Base-by-base conservation (phyloP, 2,113 vertebrate species). In the Centropus bengalensis region DNA sequence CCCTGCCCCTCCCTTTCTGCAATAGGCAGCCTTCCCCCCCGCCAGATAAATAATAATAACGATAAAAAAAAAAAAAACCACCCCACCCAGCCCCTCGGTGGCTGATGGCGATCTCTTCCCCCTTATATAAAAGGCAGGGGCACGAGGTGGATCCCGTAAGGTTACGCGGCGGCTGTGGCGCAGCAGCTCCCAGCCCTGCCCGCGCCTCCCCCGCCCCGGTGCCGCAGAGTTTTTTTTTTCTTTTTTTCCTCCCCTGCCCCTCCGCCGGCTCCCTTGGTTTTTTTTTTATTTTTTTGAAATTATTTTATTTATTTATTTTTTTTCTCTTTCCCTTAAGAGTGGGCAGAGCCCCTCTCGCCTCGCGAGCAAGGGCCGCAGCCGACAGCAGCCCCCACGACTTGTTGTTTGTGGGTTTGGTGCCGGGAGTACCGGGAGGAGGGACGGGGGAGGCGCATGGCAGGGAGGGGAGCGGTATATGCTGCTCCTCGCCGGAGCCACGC, bases 391-490 rank as follows among this genome's bases (percentile, higher is more conserved):
- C 86, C 89, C 94, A 49, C 83, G 40, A 71, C 89, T 85, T 76
- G 93, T 76, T 89, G 94, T 75, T 76, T 44, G 92, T 59, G 92
- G 94, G 91, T 60, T 75, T 88, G 87, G 87, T 70, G 91, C 91
- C 86, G 81, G 77, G 91, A 91, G 89, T 63, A 63, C 73, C 79
- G 86, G 89, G 95, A 82, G 95, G 93, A 88, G 93, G 88, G 88
- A 17, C 89, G 94, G 94, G 91, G 95, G 91, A 78, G 93, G 94
- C 55, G 94, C 94, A 79, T 76, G 86, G 94, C 88, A 20, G 86
- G 86, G 83, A 51, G 80, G 82, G 94, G 82, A 68, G 91, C 80
- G 59, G 73, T 87, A 94, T 64, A 91, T 91, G 90, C 92, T 67
- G 92, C 90, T 70, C 73, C 89, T 45, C 84, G 84, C 36, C 47